Base-by-base conservation (phyloP, 2,797 vertebrate species). In the Chelmon rostratus region DNA sequence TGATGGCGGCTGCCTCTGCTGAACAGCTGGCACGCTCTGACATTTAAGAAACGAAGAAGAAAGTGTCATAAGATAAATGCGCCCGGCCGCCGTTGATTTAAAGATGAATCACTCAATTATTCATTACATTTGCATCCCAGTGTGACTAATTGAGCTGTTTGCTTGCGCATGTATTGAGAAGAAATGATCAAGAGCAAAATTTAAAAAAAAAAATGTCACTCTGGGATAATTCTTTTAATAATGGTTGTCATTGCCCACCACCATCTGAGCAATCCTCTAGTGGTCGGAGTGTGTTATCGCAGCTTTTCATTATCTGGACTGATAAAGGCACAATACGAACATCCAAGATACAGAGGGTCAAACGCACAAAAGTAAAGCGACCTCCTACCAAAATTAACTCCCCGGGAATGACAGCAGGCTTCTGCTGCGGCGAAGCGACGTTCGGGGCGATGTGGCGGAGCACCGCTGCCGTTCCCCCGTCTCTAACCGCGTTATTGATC, bases 401-500 rank as follows among this genome's bases (percentile, higher is more conserved):
- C 68, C 66, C 6, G 37, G 56, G 37, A 38, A 50, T 74, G 38
- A 37, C 23, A 21, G 47, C 2, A 35, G 21, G 16, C 54, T 62
- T 59, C 18, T 65, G 70, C 16, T 47, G 82, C 75, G 66, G 49
- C 56, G 37, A 28, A 5, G 19, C 15, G 44, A 50, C 68, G 15
- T 57, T 71, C 54, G 3, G 44, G 53, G 86, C 67, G 23, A 53
- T 28, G 66, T 53, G 25, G 57, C 4, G n/a, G 69, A 71, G 76
- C 73, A 61, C 9, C 89, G 58, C 53, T 73, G 76, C 79, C 78
- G 82, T 81, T 91, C 88, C 68, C 83, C 73, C 73, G 86, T 82
- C 84, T 81, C 71, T 85, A 88, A 90, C 86, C 87, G 90, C 89
- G 93, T 91, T 94, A 96, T 96, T 93, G 95, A 96, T 96, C 93